Evolutionary conservation across 2,797 vertebrate species (phyloP).

Genomic region (Karalla daura): DNA sequence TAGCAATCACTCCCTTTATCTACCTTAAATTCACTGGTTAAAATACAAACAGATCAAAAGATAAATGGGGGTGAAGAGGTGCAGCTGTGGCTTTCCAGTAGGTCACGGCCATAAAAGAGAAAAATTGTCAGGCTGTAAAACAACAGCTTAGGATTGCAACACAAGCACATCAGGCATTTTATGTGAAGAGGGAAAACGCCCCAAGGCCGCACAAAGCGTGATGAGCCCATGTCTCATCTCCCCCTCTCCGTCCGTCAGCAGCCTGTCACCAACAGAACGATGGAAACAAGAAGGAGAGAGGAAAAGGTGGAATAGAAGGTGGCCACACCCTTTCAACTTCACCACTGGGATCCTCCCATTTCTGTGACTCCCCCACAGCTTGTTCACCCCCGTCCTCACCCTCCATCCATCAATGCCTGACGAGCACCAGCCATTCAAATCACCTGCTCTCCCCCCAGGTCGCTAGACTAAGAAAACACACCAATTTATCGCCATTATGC

Average conservation of each 20-base stretch:
- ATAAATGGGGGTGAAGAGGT: conserved; percentile 47
- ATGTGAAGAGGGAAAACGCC: conserved; percentile 38
- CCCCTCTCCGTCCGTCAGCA: conserved; percentile 49
- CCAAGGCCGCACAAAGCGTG: conserved; percentile 70
- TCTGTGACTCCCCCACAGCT: conserved; percentile 35
- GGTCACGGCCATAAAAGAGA: conserved; percentile 65
- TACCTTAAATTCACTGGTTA: conserved; percentile 48
- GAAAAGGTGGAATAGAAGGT: conserved; percentile 9
- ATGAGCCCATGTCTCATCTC: conserved; percentile 61
- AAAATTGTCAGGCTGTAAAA: conserved; percentile 53
- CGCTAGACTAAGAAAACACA: conserved; percentile 74
- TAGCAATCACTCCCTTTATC: conserved; percentile 57
- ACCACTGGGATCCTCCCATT: conserved; percentile 21
- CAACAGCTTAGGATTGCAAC: conserved; percentile 66
- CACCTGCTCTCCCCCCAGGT: conserved; percentile 55
- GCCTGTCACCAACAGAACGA: conserved; percentile 47
- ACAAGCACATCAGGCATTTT: conserved; percentile 53
- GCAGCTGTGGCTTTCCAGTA: conserved; percentile 43
- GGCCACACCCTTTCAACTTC: conserved; percentile 31
- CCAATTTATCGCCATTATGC: conserved; percentile 75
- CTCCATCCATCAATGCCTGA: conserved; percentile 72
- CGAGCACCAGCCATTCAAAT: conserved; percentile 65
- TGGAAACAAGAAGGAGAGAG: not conserved
- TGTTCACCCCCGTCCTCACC: conserved; percentile 71
- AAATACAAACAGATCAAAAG: conserved; percentile 49